Conservation (phyloP, 2,888 invertebrate genomes). For the Acanthosepion esculentum region DNA sequence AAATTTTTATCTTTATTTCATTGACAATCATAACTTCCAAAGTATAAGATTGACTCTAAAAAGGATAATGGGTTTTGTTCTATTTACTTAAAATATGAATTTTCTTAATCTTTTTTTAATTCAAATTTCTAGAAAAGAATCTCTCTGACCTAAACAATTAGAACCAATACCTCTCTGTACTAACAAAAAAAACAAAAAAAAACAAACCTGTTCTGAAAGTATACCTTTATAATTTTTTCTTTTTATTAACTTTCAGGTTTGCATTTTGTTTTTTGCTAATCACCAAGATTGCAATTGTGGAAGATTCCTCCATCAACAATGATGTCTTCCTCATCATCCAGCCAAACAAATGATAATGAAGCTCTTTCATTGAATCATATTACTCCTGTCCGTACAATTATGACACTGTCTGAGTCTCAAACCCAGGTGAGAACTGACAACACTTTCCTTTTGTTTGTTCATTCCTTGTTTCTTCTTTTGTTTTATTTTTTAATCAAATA, state of each 20-base stretch:
- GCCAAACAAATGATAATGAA: not conserved
- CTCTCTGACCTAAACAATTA: not conserved
- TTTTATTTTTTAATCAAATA: not conserved
- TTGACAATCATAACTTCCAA: too few relatives aligned
- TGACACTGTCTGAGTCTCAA: conserved; percentile 4
- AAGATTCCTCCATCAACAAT: not conserved
- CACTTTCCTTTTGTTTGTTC: not conserved
- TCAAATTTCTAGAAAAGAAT: not conserved
- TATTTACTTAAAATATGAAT: too few relatives aligned
- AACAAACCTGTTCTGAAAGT: not conserved
- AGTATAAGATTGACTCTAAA: too few relatives aligned
- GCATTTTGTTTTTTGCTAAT: not conserved
- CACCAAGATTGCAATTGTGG: not conserved
- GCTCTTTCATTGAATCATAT: not conserved
- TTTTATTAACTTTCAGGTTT: not conserved
- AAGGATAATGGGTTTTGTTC: too few relatives aligned
- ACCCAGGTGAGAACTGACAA: conserved; percentile 3
- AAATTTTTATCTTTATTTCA: too few relatives aligned
- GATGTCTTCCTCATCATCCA: not conserved
- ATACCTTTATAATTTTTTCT: not conserved
- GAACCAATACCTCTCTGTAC: not conserved
- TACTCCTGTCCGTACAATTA: not conserved
- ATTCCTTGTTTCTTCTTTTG: not conserved
- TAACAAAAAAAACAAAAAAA: too few relatives aligned
- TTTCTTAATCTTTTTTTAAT: not conserved